Evolutionary conservation across 1,140 invertebrate genomes (phyloP).

Genomic region (Andricus grossulariae): DNA sequence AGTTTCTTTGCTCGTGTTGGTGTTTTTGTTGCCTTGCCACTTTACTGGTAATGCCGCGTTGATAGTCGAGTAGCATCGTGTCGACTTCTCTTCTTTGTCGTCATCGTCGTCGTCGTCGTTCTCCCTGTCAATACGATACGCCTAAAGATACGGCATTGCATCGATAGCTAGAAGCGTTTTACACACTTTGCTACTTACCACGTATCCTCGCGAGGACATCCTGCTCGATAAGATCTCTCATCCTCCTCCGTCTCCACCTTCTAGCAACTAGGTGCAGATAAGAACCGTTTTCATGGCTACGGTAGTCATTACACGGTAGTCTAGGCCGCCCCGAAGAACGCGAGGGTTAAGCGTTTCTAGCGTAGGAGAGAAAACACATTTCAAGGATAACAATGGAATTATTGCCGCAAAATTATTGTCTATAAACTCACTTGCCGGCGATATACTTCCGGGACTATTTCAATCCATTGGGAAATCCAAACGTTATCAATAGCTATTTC

Average conservation of each 20-base stretch:
- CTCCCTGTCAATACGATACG: not conserved
- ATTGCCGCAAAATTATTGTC: slow-evolving; percentile 16
- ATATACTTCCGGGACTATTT: not conserved
- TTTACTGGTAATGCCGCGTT: not conserved
- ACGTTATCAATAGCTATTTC: slow-evolving; percentile 21
- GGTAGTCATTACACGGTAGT: slow-evolving; percentile 19
- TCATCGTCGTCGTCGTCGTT: not conserved
- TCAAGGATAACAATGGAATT: slow-evolving; percentile 27
- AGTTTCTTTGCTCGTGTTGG: slow-evolving; percentile 10
- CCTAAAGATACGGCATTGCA: slow-evolving; percentile 11
- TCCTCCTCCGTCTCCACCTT: not conserved
- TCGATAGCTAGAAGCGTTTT: not conserved
- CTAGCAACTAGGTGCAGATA: slow-evolving; percentile 10
- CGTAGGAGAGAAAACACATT: slow-evolving; percentile 28
- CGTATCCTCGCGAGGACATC: slow-evolving; percentile 9
- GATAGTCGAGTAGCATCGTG: not conserved
- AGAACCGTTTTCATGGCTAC: slow-evolving; percentile 19
- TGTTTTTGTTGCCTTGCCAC: not conserved
- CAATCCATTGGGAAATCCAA: not conserved
- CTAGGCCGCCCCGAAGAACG: slow-evolving; percentile 2
- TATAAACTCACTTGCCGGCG: not conserved
- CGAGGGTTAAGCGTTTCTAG: slow-evolving; percentile 6
- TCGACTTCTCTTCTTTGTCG: not conserved
- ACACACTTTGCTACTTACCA: slow-evolving; percentile 27
- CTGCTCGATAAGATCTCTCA: slow-evolving; percentile 12